These are phyloP conservation scores for Ochotona princeps DNA, from an alignment of 2,113 vertebrate species.

Conservation along the genomic window DNA sequence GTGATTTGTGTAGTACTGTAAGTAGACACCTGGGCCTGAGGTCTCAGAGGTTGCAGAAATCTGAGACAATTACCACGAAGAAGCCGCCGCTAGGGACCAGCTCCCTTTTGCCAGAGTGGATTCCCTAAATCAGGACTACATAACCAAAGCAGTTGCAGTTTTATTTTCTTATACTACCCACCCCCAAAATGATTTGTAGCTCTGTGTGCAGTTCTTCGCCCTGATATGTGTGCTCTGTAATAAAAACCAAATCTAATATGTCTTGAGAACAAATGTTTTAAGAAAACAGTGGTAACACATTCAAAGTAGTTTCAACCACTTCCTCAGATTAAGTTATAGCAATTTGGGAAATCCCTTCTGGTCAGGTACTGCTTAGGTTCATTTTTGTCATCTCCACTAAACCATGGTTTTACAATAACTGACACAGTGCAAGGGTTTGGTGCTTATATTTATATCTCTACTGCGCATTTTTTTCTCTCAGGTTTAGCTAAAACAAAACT, in stretches of 20 bases:
- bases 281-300: background rate
- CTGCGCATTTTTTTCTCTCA: slow-evolving; percentile 59
- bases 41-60: no score
- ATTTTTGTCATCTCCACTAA: background rate
- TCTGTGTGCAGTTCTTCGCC: no score
- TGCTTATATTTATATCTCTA: slow-evolving; percentile 43
- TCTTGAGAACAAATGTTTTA: background rate
- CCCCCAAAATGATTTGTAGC: no score
- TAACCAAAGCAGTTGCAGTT: no score
- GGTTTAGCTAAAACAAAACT: slow-evolving; percentile 58
- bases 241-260: no score
- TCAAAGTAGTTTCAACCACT: background rate
- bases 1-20: background rate
- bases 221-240: no score
- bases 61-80: no score
- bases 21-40: background rate
- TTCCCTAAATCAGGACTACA: no score
- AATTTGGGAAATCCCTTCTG: background rate
- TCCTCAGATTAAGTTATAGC: background rate
- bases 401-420: slow-evolving; percentile 30
- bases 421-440: background rate
- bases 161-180: no score
- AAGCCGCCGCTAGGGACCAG: no score
- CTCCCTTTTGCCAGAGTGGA: no score
- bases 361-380: background rate